Percentiles rank a stretch among this genome's conserved stretches.
Conservation (phyloP, 2,797 vertebrate species). For the Epinephelus coioides region DNA sequence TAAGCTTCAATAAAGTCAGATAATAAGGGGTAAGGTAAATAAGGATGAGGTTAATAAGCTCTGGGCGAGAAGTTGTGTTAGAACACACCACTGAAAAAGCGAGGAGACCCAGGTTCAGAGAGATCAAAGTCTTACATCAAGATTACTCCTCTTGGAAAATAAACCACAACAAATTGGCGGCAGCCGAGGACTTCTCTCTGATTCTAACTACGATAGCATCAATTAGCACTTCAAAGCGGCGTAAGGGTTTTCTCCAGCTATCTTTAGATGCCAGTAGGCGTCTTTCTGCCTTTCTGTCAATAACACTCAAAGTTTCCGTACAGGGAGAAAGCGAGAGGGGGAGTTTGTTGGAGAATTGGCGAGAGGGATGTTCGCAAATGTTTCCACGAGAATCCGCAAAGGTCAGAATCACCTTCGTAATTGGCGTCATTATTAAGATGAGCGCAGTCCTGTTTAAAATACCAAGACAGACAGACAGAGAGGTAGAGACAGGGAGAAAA, state of each 20-base stretch:
- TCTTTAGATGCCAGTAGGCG: slow-evolving; percentile 80
- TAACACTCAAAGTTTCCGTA: slow-evolving; percentile 66
- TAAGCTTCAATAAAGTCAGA: slow-evolving; percentile 71
- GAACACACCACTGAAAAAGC: slow-evolving; percentile 54
- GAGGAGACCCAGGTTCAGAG: slow-evolving; percentile 59
- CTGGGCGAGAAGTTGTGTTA: slow-evolving; percentile 47
- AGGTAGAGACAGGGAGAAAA: neutral
- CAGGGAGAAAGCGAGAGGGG: slow-evolving; percentile 12
- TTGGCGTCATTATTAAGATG: slow-evolving; percentile 46
- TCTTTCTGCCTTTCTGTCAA: slow-evolving; percentile 70
- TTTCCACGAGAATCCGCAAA: slow-evolving; percentile 18
- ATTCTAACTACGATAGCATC: slow-evolving; percentile 74
- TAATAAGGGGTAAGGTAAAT: slow-evolving; percentile 78
- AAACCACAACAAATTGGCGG: slow-evolving; percentile 78
- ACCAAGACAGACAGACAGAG: neutral
- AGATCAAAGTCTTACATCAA: slow-evolving; percentile 77
- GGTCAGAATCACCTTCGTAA: slow-evolving; percentile 52
- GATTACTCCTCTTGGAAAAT: slow-evolving; percentile 74
- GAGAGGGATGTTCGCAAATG: slow-evolving; percentile 24
- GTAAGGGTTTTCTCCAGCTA: slow-evolving; percentile 74
- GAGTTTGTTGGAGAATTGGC: slow-evolving; percentile 23
- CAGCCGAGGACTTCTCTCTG: slow-evolving; percentile 64
- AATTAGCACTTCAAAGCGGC: slow-evolving; percentile 83
- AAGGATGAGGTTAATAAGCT: slow-evolving; percentile 79
- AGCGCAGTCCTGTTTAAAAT: slow-evolving; percentile 19